Conservation (phyloP, 1,140 invertebrate species). For the Hormaphis cornu region DNA sequence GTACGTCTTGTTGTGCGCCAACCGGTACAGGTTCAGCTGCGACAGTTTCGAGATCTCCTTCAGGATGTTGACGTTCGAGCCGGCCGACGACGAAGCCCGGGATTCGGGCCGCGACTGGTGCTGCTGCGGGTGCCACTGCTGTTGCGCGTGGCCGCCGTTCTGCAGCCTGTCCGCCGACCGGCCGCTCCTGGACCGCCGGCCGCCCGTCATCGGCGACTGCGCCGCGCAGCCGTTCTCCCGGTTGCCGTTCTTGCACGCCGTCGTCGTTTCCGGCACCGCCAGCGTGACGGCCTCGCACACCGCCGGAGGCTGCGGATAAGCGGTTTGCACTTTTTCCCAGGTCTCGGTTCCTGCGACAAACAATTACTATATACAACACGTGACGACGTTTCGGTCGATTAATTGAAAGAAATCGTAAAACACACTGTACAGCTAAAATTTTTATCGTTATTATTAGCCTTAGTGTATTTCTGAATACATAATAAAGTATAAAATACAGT, state of each 20-base stretch:
- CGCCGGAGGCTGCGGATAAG: conserved; percentile 59
- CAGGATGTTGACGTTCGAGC: conserved; percentile 47
- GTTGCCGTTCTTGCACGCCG: background rate
- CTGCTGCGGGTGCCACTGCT: background rate
- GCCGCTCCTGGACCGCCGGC: background rate
- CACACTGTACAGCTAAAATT: no score
- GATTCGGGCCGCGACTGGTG: conserved; percentile 5
- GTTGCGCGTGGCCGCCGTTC: background rate
- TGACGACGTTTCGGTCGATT: no score
- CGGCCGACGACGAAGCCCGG: conserved; percentile 33
- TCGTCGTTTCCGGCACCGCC: conserved; percentile 46
- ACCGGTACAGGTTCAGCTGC: conserved; percentile 58
- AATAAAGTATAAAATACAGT: no score
- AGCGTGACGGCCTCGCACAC: conserved; percentile 55
- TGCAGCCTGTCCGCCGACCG: conserved; percentile 35
- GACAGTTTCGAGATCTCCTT: conserved; percentile 64
- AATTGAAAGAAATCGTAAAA: no score
- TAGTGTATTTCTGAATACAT: no score
- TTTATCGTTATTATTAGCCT: no score
- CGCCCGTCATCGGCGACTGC: background rate
- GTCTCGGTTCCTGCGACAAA: conserved; percentile 58
- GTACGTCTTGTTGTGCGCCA: conserved; percentile 54
- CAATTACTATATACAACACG: background rate
- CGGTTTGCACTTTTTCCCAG: conserved; percentile 64
- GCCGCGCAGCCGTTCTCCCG: conserved; percentile 16